These are phyloP conservation scores for Orchesellides sinensis DNA, from an alignment of 2,888 invertebrate genomes.

Conservation along the genomic window DNA sequence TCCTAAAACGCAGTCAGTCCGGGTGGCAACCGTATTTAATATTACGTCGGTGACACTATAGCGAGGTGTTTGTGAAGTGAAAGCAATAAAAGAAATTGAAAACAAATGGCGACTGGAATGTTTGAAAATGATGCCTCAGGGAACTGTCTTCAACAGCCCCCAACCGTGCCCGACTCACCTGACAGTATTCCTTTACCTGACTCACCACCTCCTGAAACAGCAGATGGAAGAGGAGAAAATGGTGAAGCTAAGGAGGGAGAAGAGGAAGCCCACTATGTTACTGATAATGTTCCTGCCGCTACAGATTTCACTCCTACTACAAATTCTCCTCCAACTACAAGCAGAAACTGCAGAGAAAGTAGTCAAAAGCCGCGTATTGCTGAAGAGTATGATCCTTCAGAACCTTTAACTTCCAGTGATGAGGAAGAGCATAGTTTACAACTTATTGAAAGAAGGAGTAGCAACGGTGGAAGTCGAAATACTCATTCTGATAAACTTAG, in stretches of 20 bases:
- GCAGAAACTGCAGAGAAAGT: slow-evolving; percentile 12
- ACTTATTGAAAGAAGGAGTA: slow-evolving; percentile 28
- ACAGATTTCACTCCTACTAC: background rate
- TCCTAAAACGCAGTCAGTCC: no score
- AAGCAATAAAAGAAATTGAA: no score
- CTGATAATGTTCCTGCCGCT: background rate
- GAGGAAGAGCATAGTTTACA: slow-evolving; percentile 71
- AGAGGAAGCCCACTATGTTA: no score
- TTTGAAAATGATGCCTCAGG: slow-evolving; percentile 51
- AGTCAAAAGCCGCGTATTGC: slow-evolving; percentile 38
- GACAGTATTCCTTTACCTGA: slow-evolving; percentile 54
- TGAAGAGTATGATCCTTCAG: slow-evolving; percentile 74
- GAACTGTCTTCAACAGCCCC: slow-evolving; percentile 40
- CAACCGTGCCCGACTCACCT: slow-evolving; percentile 39
- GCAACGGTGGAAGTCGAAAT: background rate
- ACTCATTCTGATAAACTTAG: background rate
- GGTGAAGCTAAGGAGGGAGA: background rate
- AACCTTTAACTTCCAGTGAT: slow-evolving; percentile 73
- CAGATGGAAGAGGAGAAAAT: background rate
- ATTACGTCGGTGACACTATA: no score
- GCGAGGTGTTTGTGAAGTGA: no score
- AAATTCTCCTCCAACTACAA: background rate
- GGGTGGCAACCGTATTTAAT: no score
- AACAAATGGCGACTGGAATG: slow-evolving; percentile 52
- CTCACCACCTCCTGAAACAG: slow-evolving; percentile 45